Evolutionary conservation across 2,113 vertebrate genomes (phyloP).

Genomic region (Coreoperca whiteheadi): DNA sequence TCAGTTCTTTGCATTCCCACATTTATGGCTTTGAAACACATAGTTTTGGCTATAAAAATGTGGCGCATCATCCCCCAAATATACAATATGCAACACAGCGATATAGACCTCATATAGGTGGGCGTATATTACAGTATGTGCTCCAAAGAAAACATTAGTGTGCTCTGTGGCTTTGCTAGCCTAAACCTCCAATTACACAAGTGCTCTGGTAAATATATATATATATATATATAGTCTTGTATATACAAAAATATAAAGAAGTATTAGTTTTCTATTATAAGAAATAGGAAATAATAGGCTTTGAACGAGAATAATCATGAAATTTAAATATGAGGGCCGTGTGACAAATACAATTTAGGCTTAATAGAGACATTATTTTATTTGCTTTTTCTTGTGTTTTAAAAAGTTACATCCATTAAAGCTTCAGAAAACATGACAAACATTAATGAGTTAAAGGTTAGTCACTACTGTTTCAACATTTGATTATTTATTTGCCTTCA

Average conservation of each 20-base stretch:
- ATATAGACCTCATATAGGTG: not conserved
- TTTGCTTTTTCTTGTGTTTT: not conserved
- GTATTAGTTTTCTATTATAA: too few species aligned
- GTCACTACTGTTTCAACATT: not conserved
- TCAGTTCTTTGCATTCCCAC: not conserved
- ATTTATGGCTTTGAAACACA: not conserved
- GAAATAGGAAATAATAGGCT: not conserved
- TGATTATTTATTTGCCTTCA: not conserved
- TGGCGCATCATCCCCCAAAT: not conserved
- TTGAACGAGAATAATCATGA: not conserved
- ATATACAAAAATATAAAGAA: not conserved
- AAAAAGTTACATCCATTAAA: not conserved
- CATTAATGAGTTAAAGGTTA: not conserved
- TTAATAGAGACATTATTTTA: not conserved
- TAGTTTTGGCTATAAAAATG: not conserved
- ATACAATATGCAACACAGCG: not conserved
- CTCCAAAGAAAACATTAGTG: not conserved
- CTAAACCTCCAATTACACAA: not conserved
- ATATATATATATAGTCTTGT: too few species aligned
- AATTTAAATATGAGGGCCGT: not conserved
- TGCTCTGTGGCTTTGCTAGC: not conserved
- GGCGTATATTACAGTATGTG: not conserved
- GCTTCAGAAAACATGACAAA: not conserved
- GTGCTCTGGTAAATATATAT: too few species aligned
- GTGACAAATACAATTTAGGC: not conserved